These are phyloP conservation scores for Mycteria americana DNA, from an alignment of 2,797 vertebrate genomes.

Conservation along the genomic window DNA sequence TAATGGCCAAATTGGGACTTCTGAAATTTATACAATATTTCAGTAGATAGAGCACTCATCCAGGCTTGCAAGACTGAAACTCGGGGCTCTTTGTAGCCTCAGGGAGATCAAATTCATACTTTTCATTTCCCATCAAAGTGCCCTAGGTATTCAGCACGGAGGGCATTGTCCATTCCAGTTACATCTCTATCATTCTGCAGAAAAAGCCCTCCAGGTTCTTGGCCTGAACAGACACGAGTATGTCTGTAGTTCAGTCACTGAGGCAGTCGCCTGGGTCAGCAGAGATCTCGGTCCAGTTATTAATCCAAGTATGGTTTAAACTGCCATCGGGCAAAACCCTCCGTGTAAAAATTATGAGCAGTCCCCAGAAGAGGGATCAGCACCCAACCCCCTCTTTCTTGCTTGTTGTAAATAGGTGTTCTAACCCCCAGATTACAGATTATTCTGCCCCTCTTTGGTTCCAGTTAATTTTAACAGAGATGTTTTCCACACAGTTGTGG, in stretches of 20 bases:
- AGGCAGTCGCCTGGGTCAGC: background rate
- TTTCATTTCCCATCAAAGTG: constrained; percentile 5
- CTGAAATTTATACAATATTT: constrained; percentile 25
- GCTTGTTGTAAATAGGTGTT: background rate
- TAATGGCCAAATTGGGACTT: background rate
- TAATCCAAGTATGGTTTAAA: background rate
- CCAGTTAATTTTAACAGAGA: background rate
- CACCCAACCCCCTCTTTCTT: background rate
- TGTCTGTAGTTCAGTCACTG: background rate
- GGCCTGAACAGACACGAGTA: background rate
- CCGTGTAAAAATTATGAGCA: background rate
- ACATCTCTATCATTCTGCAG: background rate
- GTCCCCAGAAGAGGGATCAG: background rate
- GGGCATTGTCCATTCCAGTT: background rate
- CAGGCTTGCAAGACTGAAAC: constrained; percentile 1
- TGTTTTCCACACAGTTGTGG: background rate
- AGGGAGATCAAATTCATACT: background rate
- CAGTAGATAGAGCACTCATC: constrained; percentile 27
- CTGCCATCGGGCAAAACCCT: background rate
- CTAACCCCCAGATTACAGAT: background rate
- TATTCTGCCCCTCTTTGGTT: background rate
- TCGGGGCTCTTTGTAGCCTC: background rate
- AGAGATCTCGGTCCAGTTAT: background rate
- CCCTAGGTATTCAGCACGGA: background rate
- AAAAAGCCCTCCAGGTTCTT: background rate